Conservation (phyloP, 2,113 vertebrate genomes). For the Scophthalmus maximus region DNA sequence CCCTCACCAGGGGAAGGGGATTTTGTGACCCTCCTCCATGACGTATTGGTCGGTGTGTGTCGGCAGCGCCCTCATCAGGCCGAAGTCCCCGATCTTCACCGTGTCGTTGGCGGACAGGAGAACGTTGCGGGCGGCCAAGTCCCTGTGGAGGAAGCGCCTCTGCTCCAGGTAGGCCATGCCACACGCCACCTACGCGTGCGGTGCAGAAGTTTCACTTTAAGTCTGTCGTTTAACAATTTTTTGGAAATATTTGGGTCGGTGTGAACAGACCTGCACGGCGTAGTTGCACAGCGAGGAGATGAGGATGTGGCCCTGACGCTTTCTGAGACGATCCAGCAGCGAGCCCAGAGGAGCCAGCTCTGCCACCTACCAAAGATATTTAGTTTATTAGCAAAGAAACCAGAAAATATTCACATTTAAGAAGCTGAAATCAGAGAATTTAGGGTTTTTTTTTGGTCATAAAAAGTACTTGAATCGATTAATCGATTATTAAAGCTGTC, state of each 20-base stretch:
- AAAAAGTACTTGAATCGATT: no score
- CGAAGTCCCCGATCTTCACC: slow-evolving; percentile 97
- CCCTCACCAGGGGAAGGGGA: slow-evolving; percentile 98
- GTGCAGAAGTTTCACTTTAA: neutral
- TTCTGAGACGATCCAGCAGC: slow-evolving; percentile 92
- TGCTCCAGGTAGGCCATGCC: slow-evolving; percentile 98
- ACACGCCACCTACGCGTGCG: slow-evolving; percentile 87
- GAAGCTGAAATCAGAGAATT: no score
- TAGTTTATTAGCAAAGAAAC: no score
- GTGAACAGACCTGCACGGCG: slow-evolving; percentile 88
- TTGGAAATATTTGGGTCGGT: no score
- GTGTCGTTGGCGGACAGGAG: slow-evolving; percentile 92
- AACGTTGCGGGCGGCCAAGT: slow-evolving; percentile 95
- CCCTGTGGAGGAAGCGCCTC: slow-evolving; percentile 95
- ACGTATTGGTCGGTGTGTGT: slow-evolving; percentile 95
- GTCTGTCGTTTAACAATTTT: no score
- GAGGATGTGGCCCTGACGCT: slow-evolving; percentile 95
- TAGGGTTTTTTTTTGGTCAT: no score
- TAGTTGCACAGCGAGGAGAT: slow-evolving; percentile 95
- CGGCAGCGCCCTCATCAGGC: slow-evolving; percentile 96
- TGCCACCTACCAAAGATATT: slow-evolving; percentile 93
- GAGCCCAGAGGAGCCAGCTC: slow-evolving; percentile 95
- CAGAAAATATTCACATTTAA: no score
- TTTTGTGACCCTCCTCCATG: slow-evolving; percentile 98
- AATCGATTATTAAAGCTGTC: no score